Base-by-base conservation (phyloP, 1,140 invertebrate species). In the Druon quercuslanigerum region DNA sequence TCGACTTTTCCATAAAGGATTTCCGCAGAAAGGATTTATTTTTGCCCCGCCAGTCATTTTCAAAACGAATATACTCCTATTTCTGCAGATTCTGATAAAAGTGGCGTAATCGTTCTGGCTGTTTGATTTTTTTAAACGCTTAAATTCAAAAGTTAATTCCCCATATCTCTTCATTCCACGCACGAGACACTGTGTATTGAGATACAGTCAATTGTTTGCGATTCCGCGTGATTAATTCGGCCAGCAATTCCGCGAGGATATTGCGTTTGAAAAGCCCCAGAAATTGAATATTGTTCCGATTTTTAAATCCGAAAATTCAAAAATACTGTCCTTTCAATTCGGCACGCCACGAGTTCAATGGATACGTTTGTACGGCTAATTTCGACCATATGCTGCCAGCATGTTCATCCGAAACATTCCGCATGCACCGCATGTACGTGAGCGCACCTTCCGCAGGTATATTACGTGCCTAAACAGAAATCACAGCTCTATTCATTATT, bases 401-500 rank as follows among this genome's bases (percentile, higher is more conserved):
- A 40, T 66, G 60, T 33, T 66, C 57, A 60, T 25, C 57, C 25
- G n/a, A 66, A 66, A 66, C 60, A 40, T 25, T 66, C 60, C 25
- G 60, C 60, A 66, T 66, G 60, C 60, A 66, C 25, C 60, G 40
- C 60, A 33, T 66, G 60, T 33, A 66, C 60, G 25, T 66, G 6
- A 14, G 16, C 60, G 7, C n/a, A 66, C 25, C 60, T 66, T 66
- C 40, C 60, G 4, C 60, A 66, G 60, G 60, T 66, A 66, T 33
- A 66, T 46, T 66, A 66, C 60, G 60, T 66, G 60, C 60, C 60
- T 66, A 66, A 66, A 66, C 60, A 66, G 60, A 66, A 66, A 66
- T 66, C 60, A 66, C 25, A 25, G 60, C 60, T 66, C 25, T 66
- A 66, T 66, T 66, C 60, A 13, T 66, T 66, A 40, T 66, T 66